Conservation (phyloP, 2,113 vertebrate species). For the Bos javanicus region DNA sequence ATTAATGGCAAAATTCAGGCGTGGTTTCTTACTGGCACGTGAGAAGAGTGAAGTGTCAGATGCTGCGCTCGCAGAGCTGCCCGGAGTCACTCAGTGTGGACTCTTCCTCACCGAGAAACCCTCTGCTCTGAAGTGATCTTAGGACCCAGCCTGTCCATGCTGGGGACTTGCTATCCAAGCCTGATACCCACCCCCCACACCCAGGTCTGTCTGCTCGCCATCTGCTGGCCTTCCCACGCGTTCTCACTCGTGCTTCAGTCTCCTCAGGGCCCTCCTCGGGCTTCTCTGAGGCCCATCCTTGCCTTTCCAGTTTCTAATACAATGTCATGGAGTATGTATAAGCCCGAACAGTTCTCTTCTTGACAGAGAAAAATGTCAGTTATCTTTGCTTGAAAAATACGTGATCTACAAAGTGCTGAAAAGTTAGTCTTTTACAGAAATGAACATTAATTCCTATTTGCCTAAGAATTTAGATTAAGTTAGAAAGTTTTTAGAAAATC, state of each 20-base stretch:
- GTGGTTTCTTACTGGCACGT: not conserved
- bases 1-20: not conserved
- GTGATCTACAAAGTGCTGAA: not conserved
- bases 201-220: not conserved
- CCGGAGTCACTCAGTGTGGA: not conserved
- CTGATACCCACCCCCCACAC: not conserved
- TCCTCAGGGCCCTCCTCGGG: not conserved
- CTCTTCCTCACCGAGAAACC: not conserved
- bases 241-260: not conserved
- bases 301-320: not conserved
- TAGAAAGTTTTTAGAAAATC: conserved; percentile 13
- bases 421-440: not conserved
- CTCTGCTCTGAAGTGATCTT: not conserved
- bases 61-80: not conserved
- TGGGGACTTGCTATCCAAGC: not conserved
- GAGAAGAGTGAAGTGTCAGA: not conserved
- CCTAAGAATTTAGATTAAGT: not conserved
- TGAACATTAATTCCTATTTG: conserved; percentile 1
- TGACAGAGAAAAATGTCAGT: not conserved
- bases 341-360: not conserved
- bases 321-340: not conserved
- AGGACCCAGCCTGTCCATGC: not conserved
- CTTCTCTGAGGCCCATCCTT: not conserved
- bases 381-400: conserved; percentile 2
- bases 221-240: accelerated